Base-by-base conservation (phyloP, 2,797 vertebrate species). In the Hoplostethus atlanticus region DNA sequence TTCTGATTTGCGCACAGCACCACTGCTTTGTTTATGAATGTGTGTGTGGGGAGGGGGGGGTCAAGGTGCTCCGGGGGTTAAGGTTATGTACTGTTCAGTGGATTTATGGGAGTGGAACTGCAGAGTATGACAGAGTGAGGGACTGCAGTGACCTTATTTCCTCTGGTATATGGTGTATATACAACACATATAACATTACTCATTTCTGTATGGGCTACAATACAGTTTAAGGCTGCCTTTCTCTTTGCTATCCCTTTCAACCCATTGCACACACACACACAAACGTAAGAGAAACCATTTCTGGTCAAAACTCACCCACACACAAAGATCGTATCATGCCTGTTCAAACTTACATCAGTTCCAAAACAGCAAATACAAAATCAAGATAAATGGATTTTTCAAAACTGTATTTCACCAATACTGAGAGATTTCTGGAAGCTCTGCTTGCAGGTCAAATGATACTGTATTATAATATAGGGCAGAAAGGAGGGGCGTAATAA, bases 61-160 rank as follows among this genome's bases (percentile, higher is more conserved):
- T 79, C 15, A 51, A 53, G 44, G 34, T 56, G 34, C 59, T 71
- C 38, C 6, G 47, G 54, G 60, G 47, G 61, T 55, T 64, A 62
- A 28, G 56, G 46, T 48, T 17, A 76, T 58, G 9, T 31, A 15
- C 25, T 16, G 13, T 51, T 69, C 48, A 61, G 13, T 42, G 42
- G 38, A 57, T 79, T 71, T 34, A 68, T 38, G 28, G 40, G n/a
- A 31, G 8, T 44, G 25, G 47, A 57, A 31, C 1, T 54, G 52
- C 52, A 54, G 52, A 25, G n/a, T 16, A n/a, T 36, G 51, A 15
- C 25, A 30, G 42, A 8, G 59, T 16, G 21, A 31, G 44, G 38
- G 21, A 6, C 36, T 21, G 10, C 13, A 11, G 30, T 17, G 46
- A 60, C 46, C 50, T 52, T 42, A 34, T 57, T 58, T 55, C 51